Evolutionary conservation across 2,888 invertebrate genomes (phyloP), one percentile per base, ranked within the genome.

Genomic region (Carcina quercana): DNA sequence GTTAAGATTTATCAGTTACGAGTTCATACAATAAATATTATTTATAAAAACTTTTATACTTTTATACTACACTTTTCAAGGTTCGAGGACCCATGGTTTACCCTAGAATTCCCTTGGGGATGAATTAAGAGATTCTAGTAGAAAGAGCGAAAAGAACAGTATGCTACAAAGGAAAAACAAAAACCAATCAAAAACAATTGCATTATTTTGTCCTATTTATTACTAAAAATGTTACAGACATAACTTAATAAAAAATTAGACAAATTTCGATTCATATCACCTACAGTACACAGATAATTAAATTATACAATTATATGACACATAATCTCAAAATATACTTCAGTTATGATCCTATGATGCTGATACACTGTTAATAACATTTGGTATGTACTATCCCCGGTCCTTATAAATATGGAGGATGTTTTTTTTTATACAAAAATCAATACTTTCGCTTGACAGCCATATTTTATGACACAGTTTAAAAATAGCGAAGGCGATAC

Each of bases 291-390:
- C 38, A 42, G n/a, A n/a, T n/a, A n/a, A n/a, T n/a, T n/a, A n/a
- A n/a, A 13, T n/a, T 15, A 19, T 26, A 28, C 17, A 31, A 54
- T 58, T 50, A 58, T 59, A 64, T 52, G 68, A 69, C 69, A 69
- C 65, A 52, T 70, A 73, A 75, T 76, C 73, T 76, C 76, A 72
- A 73, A 72, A 71, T 66, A 73, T 61, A 67, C 53, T 60, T 47
- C 47, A 37, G 45, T 50, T 55, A 49, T 48, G 47, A 57, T 57
- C 63, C 51, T 71, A 64, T n/a, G n/a, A n/a, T n/a, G n/a, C n/a
- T n/a, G n/a, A n/a, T 72, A 71, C 68, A 69, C 56, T 61, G 61
- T 48, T 53, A 51, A 59, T 64, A 59, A 59, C 61, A 63, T 65
- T 67, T 63, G 64, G 64, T 64, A 61, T 56, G 50, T 46, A 48